Evolutionary conservation across 2,888 invertebrate genomes (phyloP), one percentile per base, ranked within the genome.

Genomic region (Galerucella nymphaeae): DNA sequence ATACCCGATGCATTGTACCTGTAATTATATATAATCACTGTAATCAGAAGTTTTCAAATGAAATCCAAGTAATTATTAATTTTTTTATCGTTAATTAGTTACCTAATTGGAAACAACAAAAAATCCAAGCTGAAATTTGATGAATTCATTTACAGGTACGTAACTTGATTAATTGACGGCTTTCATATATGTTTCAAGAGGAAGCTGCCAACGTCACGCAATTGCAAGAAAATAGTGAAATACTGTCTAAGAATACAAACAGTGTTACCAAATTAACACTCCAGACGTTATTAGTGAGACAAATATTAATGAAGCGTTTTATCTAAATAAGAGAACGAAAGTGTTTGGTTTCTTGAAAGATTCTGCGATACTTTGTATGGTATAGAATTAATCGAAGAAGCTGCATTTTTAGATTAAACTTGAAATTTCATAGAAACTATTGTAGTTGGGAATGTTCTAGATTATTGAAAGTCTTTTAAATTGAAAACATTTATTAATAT

Each of bases 231-330:
- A 69, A 78, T 75, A 74, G 71, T 77, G 77, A 53, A 64, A 65
- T 69, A 62, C 72, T 75, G 75, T 76, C 75, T 63, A 64, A 64
- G 65, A 70, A 71, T 67, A 74, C 69, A 70, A 66, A 74, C 69
- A 66, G 57, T 74, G 76, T 58, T 73, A 74, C 77, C 69, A 80
- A 75, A 77, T 77, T 78, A 78, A 73, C 76, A 73, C 65, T 59
- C 42, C 72, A 75, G 73, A 68, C 72, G 68, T 74, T 71, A 75
- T 76, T 75, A 69, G 71, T 63, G 69, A 64, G 70, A 64, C 63
- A 70, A 63, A 16, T 70, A 45, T 64, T 59, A 72, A 70, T 71
- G 71, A 70, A 72, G 63, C 76, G 75, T 66, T 65, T 71, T 58
- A 66, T 66, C 53, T 55, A 41, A 59, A 23, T 61, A 70, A 57